These are phyloP conservation scores for Caenorhabditis doughertyi DNA, from an alignment of 2,888 invertebrate genomes.

Conservation along the genomic window DNA sequence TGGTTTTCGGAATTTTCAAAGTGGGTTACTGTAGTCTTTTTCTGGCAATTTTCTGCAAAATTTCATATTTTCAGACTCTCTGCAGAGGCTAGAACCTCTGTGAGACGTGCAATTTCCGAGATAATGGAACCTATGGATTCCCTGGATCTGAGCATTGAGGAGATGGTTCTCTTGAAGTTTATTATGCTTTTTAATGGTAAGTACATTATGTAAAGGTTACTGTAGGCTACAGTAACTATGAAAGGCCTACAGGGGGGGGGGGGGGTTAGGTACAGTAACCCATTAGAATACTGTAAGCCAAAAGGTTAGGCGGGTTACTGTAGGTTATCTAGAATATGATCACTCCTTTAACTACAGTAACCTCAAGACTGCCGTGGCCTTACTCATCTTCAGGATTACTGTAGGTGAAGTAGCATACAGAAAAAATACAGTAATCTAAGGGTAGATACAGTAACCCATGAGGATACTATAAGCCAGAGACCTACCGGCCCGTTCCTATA, in stretches of 20 bases:
- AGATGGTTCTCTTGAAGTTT: slow-evolving; percentile 38
- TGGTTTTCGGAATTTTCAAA: slow-evolving; percentile 33
- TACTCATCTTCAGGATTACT: too few relatives aligned
- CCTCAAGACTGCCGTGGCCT: too few relatives aligned
- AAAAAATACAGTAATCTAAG: too few relatives aligned
- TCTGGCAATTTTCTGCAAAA: neutral
- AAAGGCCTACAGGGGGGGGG: too few relatives aligned
- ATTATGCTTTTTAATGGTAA: slow-evolving; percentile 50
- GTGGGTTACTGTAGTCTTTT: slow-evolving; percentile 37
- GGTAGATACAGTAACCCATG: too few relatives aligned
- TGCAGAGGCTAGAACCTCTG: neutral
- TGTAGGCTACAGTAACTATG: neutral
- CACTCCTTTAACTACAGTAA: too few relatives aligned
- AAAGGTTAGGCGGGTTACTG: too few relatives aligned
- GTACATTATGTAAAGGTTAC: neutral
- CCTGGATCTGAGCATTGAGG: slow-evolving; percentile 36
- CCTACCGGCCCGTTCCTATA: too few relatives aligned
- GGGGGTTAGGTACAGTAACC: neutral
- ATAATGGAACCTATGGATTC: slow-evolving; percentile 56
- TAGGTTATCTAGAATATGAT: too few relatives aligned
- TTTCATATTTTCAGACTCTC: slow-evolving; percentile 30
- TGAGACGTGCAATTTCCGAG: slow-evolving; percentile 22
- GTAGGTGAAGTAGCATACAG: too few relatives aligned
- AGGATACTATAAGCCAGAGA: too few relatives aligned
- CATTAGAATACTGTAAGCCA: neutral